phyloP scores from a whole-genome alignment of 2,888 invertebrate species.

The Sinotaia quadrata region DNA sequence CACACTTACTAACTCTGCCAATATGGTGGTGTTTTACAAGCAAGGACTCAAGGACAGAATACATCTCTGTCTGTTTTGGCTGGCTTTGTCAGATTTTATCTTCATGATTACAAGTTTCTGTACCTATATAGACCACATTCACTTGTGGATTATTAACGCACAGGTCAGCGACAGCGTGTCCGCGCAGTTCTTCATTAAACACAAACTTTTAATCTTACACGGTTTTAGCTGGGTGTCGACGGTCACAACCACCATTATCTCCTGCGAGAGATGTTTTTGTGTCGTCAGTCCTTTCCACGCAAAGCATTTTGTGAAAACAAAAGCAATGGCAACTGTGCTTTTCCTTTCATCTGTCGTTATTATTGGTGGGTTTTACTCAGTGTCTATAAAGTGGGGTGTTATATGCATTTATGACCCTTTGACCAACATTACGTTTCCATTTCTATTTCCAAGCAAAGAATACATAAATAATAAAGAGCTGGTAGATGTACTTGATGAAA shows the following conservation, averaged over 20 bases:
- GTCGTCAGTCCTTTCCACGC: constrained; percentile 11
- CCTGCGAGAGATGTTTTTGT: too few species aligned
- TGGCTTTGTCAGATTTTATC: too few species aligned
- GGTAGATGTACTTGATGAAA: background rate
- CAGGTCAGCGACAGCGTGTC: too few species aligned
- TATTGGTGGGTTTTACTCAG: background rate
- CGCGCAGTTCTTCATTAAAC: constrained; percentile 6
- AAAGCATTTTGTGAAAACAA: constrained; percentile 2
- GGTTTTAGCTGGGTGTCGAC: constrained; percentile 15
- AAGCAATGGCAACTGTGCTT: background rate
- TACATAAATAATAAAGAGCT: constrained; percentile 3
- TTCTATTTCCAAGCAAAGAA: background rate
- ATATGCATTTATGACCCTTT: constrained; percentile 4
- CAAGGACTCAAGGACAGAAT: too few species aligned
- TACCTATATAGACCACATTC: too few species aligned
- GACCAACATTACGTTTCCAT: background rate
- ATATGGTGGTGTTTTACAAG: too few species aligned
- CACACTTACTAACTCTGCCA: too few species aligned
- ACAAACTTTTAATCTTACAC: background rate
- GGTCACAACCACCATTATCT: too few species aligned
- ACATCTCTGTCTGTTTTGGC: too few species aligned
- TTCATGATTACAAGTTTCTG: too few species aligned
- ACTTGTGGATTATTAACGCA: too few species aligned
- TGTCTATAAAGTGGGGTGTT: background rate
- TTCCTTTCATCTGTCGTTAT: background rate